These are phyloP conservation scores for Ptychoptera albimana DNA, from an alignment of 2,888 invertebrate genomes.

Conservation along the genomic window DNA sequence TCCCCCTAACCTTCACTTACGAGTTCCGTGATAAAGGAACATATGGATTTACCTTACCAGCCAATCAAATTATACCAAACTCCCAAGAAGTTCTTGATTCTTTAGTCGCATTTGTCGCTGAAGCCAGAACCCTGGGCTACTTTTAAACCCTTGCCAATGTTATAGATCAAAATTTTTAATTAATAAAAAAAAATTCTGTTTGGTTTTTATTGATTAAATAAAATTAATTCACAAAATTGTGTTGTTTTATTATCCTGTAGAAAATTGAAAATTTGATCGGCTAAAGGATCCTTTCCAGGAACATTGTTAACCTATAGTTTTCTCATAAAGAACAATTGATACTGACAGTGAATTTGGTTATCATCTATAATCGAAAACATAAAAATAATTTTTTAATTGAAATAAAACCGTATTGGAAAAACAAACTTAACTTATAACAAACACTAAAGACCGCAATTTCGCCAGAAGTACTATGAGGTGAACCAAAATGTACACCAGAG, in stretches of 20 bases:
- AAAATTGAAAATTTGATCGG: conserved; percentile 87
- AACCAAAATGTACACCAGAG: conserved; percentile 68
- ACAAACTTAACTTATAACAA: too few relatives aligned
- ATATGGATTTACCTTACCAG: conserved; percentile 52
- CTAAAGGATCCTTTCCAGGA: conserved; percentile 72
- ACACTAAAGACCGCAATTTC: conserved; percentile 77
- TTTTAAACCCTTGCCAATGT: not conserved
- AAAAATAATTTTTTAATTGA: too few relatives aligned
- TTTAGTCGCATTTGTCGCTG: conserved; percentile 30
- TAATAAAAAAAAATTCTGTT: too few relatives aligned
- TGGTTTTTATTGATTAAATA: too few relatives aligned
- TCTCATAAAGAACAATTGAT: conserved; percentile 93
- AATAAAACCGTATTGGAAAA: too few relatives aligned
- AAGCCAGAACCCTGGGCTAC: conserved; percentile 17
- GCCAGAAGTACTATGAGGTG: conserved; percentile 57
- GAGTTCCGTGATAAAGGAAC: conserved; percentile 49
- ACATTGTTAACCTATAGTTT: conserved; percentile 83
- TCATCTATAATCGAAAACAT: too few relatives aligned
- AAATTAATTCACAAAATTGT: too few relatives aligned
- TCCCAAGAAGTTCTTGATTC: conserved; percentile 44
- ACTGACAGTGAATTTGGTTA: conserved; percentile 53
- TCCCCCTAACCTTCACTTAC: conserved; percentile 36
- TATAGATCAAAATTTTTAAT: too few relatives aligned
- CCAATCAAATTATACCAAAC: conserved; percentile 44
- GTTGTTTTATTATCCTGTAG: too few relatives aligned